These are phyloP conservation scores for Yponomeuta malinellus DNA, from an alignment of 2,888 invertebrate species.

Conservation along the genomic window DNA sequence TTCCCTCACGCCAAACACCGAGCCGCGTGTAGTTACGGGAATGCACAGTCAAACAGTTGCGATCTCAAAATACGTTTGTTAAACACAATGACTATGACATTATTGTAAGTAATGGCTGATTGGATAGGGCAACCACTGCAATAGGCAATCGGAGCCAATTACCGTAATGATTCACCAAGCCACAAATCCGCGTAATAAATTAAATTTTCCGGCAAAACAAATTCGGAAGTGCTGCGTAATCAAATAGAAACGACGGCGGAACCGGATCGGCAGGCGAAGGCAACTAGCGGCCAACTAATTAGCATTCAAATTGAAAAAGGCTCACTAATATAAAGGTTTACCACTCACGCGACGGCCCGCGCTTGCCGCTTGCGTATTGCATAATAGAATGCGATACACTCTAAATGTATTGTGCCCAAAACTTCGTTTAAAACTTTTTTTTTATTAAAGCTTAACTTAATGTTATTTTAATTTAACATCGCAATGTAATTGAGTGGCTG, in stretches of 20 bases:
- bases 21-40: not conserved
- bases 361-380: too few relatives aligned
- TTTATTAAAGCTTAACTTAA: too few relatives aligned
- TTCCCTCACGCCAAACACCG: not conserved
- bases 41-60: not conserved
- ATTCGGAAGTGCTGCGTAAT: slow-evolving; percentile 1
- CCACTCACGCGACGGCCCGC: too few relatives aligned
- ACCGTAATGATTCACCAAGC: not conserved
- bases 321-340: not conserved
- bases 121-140: not conserved
- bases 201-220: not conserved
- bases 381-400: too few relatives aligned
- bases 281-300: slow-evolving; percentile 2
- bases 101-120: not conserved
- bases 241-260: not conserved
- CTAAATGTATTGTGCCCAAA: too few relatives aligned
- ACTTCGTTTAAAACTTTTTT: too few relatives aligned
- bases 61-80: not conserved
- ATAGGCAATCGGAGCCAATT: slow-evolving; percentile 1
- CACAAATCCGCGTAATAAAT: slow-evolving; percentile 1
- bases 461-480: too few relatives aligned
- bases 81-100: not conserved
- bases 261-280: not conserved
- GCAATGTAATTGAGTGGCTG: too few relatives aligned
- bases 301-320: slow-evolving; percentile 12